These are phyloP conservation scores for Lerema accius DNA, from an alignment of 1,140 invertebrate species.

Conservation along the genomic window DNA sequence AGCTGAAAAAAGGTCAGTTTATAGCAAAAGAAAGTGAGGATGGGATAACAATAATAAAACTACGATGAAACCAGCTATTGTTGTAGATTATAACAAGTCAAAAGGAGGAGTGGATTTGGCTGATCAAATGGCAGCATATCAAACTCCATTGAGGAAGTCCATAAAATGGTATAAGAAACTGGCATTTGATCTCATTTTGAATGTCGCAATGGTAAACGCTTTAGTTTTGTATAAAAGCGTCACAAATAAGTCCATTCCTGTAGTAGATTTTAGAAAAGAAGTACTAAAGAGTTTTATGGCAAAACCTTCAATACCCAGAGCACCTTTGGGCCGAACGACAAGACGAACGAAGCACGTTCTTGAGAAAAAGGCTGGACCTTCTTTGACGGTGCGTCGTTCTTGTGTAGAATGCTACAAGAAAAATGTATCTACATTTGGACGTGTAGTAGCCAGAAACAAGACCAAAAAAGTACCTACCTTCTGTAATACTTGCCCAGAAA, in stretches of 20 bases:
- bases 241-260: constrained; percentile 19
- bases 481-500: constrained; percentile 31
- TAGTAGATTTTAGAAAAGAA: constrained; percentile 40
- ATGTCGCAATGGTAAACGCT: constrained; percentile 58
- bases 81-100: constrained; percentile 16
- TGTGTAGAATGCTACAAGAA: constrained; percentile 42
- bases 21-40: constrained; percentile 58
- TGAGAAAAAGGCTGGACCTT: constrained; percentile 41
- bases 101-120: constrained; percentile 21
- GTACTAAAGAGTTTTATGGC: constrained; percentile 32
- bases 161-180: constrained; percentile 18
- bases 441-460: constrained; percentile 44
- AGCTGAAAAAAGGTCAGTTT: constrained; percentile 64
- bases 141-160: constrained; percentile 16
- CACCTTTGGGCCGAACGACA: constrained; percentile 31
- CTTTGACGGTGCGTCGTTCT: constrained; percentile 34
- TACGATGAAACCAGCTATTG: constrained; percentile 7
- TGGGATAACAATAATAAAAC: constrained; percentile 60
- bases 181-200: constrained; percentile 53
- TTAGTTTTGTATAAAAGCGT: constrained; percentile 32
- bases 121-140: constrained; percentile 17
- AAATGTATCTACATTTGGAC: constrained; percentile 35
- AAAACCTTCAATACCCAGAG: constrained; percentile 27
- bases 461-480: constrained; percentile 45
- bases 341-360: constrained; percentile 36